A percentile compares a stretch with the other conserved stretches of the same genome.
These are phyloP conservation scores for Cydia fagiglandana DNA, from an alignment of 1,140 invertebrate genomes.

Conservation along the genomic window DNA sequence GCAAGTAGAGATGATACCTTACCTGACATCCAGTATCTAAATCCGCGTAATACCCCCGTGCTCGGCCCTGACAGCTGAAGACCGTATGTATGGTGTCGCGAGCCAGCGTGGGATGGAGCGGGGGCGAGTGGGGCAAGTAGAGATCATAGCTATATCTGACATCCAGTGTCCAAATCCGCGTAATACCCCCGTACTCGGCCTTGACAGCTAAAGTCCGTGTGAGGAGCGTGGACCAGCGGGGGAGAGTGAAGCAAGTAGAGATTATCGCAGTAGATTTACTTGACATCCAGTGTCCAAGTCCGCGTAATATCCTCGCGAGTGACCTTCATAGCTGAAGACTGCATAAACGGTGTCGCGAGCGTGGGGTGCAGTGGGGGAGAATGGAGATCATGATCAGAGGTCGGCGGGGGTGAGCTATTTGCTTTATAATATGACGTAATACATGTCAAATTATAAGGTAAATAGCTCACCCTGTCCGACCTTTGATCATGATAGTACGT, in stretches of 20 bases:
- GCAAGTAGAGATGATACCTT: conserved; percentile 70
- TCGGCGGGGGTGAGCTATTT: no score
- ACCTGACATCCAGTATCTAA: conserved; percentile 79
- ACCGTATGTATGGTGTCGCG: conserved; percentile 66
- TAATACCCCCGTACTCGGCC: conserved; percentile 74
- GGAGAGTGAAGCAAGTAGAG: conserved; percentile 77
- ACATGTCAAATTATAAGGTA: no score
- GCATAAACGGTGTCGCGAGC: no score
- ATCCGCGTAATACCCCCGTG: conserved; percentile 79
- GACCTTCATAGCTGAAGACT: no score
- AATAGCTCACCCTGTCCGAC: no score
- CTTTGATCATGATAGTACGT: conserved; percentile 79
- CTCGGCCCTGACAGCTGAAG: conserved; percentile 74
- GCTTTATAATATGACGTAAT: no score
- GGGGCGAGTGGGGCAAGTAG: conserved; percentile 77
- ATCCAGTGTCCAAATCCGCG: conserved; percentile 76
- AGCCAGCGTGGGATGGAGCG: conserved; percentile 76
- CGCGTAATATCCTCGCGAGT: no score
- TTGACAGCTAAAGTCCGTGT: conserved; percentile 75
- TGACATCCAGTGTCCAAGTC: no score
- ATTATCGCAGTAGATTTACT: conserved; percentile 53
- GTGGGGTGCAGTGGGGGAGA: no score
- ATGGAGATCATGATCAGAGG: conserved; percentile 45
- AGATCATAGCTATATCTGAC: conserved; percentile 79
- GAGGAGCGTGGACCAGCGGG: conserved; percentile 76